Evolutionary conservation across 1,140 invertebrate species (phyloP).

Genomic region (Oppia nitens): DNA sequence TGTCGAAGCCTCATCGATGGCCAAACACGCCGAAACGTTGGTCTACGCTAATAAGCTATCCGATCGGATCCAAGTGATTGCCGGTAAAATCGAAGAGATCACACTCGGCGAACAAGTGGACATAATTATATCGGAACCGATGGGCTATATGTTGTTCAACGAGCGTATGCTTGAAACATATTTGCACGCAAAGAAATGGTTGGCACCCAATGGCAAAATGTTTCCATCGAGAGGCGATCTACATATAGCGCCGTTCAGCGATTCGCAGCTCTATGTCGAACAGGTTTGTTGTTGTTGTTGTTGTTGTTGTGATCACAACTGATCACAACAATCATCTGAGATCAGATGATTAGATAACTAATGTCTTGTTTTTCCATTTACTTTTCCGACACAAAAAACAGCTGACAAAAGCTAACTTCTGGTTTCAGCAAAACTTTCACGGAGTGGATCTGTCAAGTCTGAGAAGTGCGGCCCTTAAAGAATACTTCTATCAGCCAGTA

Average conservation of each 20-base stretch:
- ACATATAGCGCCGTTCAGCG: constrained; percentile 94
- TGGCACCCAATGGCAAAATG: constrained; percentile 74
- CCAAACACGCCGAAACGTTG: constrained; percentile 79
- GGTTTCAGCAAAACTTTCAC: constrained; percentile 96
- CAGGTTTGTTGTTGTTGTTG: constrained; percentile 26
- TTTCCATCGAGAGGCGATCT: constrained; percentile 90
- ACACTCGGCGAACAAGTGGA: constrained; percentile 86
- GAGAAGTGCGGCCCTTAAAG: constrained; percentile 77
- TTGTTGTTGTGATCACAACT: no score
- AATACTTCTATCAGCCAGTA: constrained; percentile 96
- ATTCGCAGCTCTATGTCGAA: constrained; percentile 94
- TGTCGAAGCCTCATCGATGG: constrained; percentile 96
- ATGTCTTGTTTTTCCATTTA: no score
- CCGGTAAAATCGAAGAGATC: constrained; percentile 97
- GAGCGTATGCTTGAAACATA: constrained; percentile 98
- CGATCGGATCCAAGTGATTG: constrained; percentile 72
- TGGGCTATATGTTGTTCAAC: constrained; percentile 99
- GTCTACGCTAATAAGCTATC: constrained; percentile 75
- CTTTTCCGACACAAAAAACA: no score
- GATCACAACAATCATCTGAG: no score
- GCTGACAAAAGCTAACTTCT: constrained; percentile 96
- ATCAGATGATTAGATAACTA: no score
- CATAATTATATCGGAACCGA: constrained; percentile 95
- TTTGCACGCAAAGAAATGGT: constrained; percentile 94
- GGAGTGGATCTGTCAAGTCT: constrained; percentile 85